Base-by-base conservation (phyloP, 2,113 vertebrate genomes). In the Phycodurus eques region DNA sequence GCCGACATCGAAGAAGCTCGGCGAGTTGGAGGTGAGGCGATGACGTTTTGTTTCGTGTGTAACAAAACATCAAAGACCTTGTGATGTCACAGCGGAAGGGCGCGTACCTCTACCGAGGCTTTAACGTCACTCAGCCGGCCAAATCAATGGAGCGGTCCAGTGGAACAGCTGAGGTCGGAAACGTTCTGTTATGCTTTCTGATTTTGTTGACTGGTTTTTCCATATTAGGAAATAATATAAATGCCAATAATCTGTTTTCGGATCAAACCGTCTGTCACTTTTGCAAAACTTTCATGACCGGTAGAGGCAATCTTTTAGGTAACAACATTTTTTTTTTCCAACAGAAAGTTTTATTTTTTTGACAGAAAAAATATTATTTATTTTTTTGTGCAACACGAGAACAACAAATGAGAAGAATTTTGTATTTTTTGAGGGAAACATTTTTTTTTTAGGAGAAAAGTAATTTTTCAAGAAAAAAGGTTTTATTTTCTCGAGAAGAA, bases 11-110 rank as follows among this genome's bases (percentile, higher is more conserved):
- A 93, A 95, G 68, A 98, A 96, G 81, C 88, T 99, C 2, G 98
- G 97, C 78, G 95, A 99, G 84, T 85, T 99, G 51, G 95, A 99
- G 95, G 98, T 98, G 82, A 56, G 39, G 76, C 2, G 6, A 83
- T 31, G 44, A 51, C 8, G 3, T 19, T 20, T 63, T 42, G 14
- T 11, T 20, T 19, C 19, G 13, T 42, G 9, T 20, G 10, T 42
- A 42, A 19, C 15, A 43, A 60, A 33, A 8, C 12, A 31, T 2
- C 57, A 60, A 59, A 31, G 27, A 31, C 56, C 12, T 56, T 56
- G 53, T 56, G 20, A 56, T 56, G 19, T n/a, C 53, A 59, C 12
- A 14, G 22, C 12, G 4, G 56, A n/a, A 59, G 22, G 13, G 22
- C 22, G 13, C 9, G 53, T 22, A 3, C n/a, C 53, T 56, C 20